Evolutionary conservation across 2,888 invertebrate species (phyloP), one percentile per base, ranked within the genome.

Genomic region (Bombylius major): DNA sequence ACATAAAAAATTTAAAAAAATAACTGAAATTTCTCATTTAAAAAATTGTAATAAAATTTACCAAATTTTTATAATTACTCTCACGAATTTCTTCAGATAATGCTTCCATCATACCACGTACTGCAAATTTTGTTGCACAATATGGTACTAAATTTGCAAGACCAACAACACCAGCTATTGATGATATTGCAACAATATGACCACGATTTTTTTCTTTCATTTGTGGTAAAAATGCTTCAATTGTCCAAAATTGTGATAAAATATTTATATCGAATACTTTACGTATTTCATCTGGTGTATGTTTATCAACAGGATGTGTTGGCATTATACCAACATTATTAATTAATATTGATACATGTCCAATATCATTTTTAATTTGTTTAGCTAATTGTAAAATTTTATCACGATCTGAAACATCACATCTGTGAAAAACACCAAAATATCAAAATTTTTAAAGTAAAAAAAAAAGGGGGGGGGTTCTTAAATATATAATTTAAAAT

Each of bases 321-420:
- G 89, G 87, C 87, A 90, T 88, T 60, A 91, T 86, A 5, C 91
- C 92, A 0, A 90, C 92, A 75, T 92, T 92, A 73, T 91, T 91
- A 9, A 91, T 78, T 55, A 92, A 72, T 66, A 92, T 83, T 0
- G 85, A 83, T 5, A 91, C 82, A 54, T 83, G 79, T 0, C 90
- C 91, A 0, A 90, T 82, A 62, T 90, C 85, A 6, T 75, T 70
- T 52, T 78, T 78, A 3, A 89, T 79, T 66, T 78, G 79, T 53
- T 79, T 78, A 0, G 85, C 85, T 49, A 83, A 68, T 31, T 76
- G 75, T 52, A 82, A 71, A 1, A 91, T 86, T 14, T 82, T 78
- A 0, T 82, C 79, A 14, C 85, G 78, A 60, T 82, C 79, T 6
- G 87, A 82, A 1, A 92, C 86, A 75, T 92, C 88, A 66, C 89